Percentiles rank a stretch among this genome's conserved stretches.
Conservation (phyloP, 2,888 invertebrate genomes). For the Melinaea menophilus region DNA sequence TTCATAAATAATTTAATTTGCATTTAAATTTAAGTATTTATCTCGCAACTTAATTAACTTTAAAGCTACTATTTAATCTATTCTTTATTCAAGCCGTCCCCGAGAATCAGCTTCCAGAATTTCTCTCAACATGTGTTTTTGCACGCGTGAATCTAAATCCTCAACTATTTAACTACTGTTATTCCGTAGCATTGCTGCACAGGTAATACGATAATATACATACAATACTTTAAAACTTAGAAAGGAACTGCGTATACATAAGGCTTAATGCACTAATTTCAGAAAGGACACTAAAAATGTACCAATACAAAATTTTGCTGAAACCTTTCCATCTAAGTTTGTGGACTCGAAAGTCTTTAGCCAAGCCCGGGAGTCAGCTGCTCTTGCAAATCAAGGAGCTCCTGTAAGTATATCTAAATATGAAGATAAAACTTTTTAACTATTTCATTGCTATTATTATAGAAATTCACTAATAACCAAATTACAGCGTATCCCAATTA, state of each 20-base stretch:
- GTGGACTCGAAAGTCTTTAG: slow-evolving; percentile 79
- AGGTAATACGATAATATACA: slow-evolving; percentile 53
- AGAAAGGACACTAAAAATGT: slow-evolving; percentile 78
- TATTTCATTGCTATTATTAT: no score
- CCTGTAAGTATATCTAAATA: slow-evolving; percentile 43
- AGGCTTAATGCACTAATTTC: slow-evolving; percentile 29
- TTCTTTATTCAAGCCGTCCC: slow-evolving; percentile 52
- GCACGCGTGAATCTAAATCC: slow-evolving; percentile 87
- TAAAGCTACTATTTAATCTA: no score
- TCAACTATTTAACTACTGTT: slow-evolving; percentile 87
- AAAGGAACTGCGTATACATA: not conserved
- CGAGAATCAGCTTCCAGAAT: slow-evolving; percentile 74
- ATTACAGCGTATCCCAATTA: slow-evolving; percentile 78
- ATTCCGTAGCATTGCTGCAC: slow-evolving; percentile 86
- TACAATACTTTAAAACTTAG: not conserved
- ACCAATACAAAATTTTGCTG: slow-evolving; percentile 79
- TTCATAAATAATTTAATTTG: no score
- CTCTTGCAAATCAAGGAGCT: slow-evolving; percentile 59
- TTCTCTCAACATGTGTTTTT: slow-evolving; percentile 83
- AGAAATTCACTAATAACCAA: not conserved
- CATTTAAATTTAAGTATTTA: no score
- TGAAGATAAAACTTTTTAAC: no score
- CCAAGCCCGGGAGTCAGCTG: slow-evolving; percentile 76
- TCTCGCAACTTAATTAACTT: no score
- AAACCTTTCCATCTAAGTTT: slow-evolving; percentile 82